These are phyloP conservation scores for Amblyopsis hoosieri DNA, from an alignment of 2,797 vertebrate genomes.

Conservation along the genomic window DNA sequence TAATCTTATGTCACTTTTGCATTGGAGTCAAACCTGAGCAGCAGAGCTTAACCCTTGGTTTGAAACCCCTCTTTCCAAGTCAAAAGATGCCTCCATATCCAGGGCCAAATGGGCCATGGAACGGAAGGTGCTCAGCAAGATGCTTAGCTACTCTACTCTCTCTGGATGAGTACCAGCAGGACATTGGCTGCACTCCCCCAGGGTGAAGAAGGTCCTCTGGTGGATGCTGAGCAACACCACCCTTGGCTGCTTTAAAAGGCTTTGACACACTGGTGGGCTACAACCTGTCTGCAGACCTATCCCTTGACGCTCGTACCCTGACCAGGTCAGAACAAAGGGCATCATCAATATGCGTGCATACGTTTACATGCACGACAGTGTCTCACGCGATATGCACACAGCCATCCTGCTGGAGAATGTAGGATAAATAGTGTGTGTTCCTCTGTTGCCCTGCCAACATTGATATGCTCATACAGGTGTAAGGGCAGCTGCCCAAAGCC, in stretches of 20 bases:
- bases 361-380: slow-evolving; percentile 10
- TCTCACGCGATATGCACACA: slow-evolving; percentile 41
- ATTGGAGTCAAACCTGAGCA: no score
- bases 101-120: slow-evolving; percentile 44
- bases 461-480: slow-evolving; percentile 90
- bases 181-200: slow-evolving; percentile 41
- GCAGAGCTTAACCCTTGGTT: neutral
- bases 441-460: slow-evolving; percentile 79
- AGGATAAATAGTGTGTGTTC: slow-evolving; percentile 85
- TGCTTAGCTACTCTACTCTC: slow-evolving; percentile 35
- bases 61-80: neutral
- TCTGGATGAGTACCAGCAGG: slow-evolving; percentile 51
- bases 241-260: slow-evolving; percentile 38
- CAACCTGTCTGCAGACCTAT: no score
- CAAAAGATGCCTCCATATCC: neutral
- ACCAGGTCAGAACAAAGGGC: slow-evolving; percentile 20
- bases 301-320: neutral
- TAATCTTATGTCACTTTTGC: no score
- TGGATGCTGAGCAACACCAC: slow-evolving; percentile 49
- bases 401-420: slow-evolving; percentile 51
- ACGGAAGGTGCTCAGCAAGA: slow-evolving; percentile 25
- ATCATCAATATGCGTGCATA: slow-evolving; percentile 11
- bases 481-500: slow-evolving; percentile 88
- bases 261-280: no score
- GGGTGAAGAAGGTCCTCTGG: slow-evolving; percentile 52